Evolutionary conservation across 2,797 vertebrate species (phyloP).

Genomic region (Pachyuromys duprasi): DNA sequence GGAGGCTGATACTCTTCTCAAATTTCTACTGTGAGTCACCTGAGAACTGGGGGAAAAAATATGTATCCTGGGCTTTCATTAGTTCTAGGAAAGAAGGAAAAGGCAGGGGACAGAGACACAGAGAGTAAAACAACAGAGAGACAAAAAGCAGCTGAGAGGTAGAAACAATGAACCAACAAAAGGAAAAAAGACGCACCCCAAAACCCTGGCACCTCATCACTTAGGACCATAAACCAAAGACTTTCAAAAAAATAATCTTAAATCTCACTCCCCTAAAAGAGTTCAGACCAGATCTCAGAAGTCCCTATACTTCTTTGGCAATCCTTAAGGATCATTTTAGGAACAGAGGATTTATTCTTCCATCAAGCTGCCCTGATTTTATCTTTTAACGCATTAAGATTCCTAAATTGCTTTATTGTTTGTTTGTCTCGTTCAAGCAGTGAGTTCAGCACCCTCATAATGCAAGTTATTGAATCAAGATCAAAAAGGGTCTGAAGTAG

Average conservation of each 20-base stretch:
- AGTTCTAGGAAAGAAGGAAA: neutral
- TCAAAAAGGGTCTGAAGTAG: neutral
- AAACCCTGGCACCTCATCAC: too few species aligned
- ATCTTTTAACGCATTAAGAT: neutral
- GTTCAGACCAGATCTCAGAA: conserved; percentile 17
- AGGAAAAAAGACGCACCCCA: neutral
- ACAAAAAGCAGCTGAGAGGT: neutral
- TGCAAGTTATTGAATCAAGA: conserved; percentile 36
- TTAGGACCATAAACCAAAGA: neutral
- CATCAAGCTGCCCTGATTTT: neutral
- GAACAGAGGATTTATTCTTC: conserved; percentile 19
- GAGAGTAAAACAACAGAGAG: neutral
- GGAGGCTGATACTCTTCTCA: conserved; percentile 34
- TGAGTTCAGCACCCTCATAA: neutral
- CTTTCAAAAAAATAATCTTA: neutral
- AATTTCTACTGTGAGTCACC: neutral
- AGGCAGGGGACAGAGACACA: neutral
- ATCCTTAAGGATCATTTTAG: neutral
- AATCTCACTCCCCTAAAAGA: neutral
- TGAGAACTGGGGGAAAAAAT: neutral
- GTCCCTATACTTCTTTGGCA: neutral
- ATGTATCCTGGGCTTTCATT: neutral
- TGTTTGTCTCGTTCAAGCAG: neutral
- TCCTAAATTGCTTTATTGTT: neutral
- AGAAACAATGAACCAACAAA: neutral